Base-by-base conservation (phyloP, 2,113 vertebrate species). In the Gymnocephalus cernua region DNA sequence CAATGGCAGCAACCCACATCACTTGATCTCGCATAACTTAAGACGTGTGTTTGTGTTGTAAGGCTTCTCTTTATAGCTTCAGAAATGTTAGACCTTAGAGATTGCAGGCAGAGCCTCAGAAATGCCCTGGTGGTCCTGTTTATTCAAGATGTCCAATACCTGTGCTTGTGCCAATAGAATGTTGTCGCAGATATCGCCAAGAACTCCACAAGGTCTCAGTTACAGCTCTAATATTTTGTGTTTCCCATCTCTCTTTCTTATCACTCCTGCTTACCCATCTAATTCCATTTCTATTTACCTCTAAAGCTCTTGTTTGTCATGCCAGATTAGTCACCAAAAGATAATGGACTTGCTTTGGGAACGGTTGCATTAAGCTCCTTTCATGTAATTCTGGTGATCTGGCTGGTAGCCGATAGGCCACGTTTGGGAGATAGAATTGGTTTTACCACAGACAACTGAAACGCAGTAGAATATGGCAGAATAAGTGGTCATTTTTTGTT, bases 321-420 rank as follows among this genome's bases (percentile, higher is more conserved):
- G 69, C 56, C 80, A 89, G 86, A 83, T 86, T 67, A 83, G 75
- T 88, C 83, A 79, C 47, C 18, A 50, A 44, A 74, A 57, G 57
- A 86, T 79, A 78, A 80, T 53, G 57, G 47, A 25, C 54, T 50
- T 70, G 69, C 76, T 76, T 32, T 59, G 63, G 57, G 62, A 62
- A 86, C 67, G 56, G 68, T 66, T 61, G 8, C 38, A 81, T 86
- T 76, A 76, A 80, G 35, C 45, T 68, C 45, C 64, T 84, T 84
- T 86, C 38, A 68, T 83, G 70, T 73, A 15, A 68, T 68, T 81
- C 56, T 21, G 6, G 47, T 71, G 62, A 51, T 13, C 70, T 69
- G 62, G 73, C 48, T 71, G 64, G 75, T 45, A 44, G 48, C 68
- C 7, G 1, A 44, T 15, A 18, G 12, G 61, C 47, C 4, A 51